Evolutionary conservation across 1,140 invertebrate genomes (phyloP).

Genomic region (Cyclina sinensis): DNA sequence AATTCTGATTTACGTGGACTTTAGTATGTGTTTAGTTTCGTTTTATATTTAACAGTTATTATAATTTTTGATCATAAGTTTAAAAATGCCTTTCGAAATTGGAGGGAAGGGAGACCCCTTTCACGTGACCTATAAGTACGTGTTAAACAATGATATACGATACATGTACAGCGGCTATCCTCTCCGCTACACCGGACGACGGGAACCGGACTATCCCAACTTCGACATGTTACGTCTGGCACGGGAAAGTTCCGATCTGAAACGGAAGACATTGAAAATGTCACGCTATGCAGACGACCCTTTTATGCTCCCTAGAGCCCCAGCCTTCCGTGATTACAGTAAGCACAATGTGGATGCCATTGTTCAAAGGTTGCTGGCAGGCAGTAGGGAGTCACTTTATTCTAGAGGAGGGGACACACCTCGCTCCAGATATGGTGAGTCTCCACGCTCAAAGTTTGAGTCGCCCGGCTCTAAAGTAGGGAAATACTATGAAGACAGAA

Average conservation of each 20-base stretch:
- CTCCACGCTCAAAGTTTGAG: slow-evolving; percentile 13
- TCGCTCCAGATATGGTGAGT: not conserved
- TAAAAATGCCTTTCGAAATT: slow-evolving; percentile 61
- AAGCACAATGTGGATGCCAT: slow-evolving; percentile 53
- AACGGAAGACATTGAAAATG: slow-evolving; percentile 53
- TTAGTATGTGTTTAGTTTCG: not conserved
- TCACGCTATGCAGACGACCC: slow-evolving; percentile 54
- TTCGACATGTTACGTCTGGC: slow-evolving; percentile 66
- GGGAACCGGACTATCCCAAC: slow-evolving; percentile 61
- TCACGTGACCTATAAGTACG: slow-evolving; percentile 65
- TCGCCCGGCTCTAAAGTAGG: slow-evolving; percentile 25
- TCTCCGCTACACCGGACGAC: slow-evolving; percentile 40
- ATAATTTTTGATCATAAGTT: not conserved
- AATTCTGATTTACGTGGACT: slow-evolving; percentile 35
- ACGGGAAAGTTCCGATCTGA: slow-evolving; percentile 55
- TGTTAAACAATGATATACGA: slow-evolving; percentile 65
- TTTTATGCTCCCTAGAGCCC: slow-evolving; percentile 61
- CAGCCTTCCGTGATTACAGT: slow-evolving; percentile 62
- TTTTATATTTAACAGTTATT: not conserved
- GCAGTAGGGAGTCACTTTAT: slow-evolving; percentile 22
- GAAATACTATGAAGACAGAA: slow-evolving; percentile 39
- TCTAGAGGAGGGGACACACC: slow-evolving; percentile 26
- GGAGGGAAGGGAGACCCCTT: slow-evolving; percentile 66
- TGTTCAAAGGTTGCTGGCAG: slow-evolving; percentile 36
- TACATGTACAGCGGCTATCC: slow-evolving; percentile 67